A percentile compares a stretch with the other conserved stretches of the same genome.
Evolutionary conservation across 2,888 invertebrate species (phyloP).

Genomic region (Camptogramma bilineatum): DNA sequence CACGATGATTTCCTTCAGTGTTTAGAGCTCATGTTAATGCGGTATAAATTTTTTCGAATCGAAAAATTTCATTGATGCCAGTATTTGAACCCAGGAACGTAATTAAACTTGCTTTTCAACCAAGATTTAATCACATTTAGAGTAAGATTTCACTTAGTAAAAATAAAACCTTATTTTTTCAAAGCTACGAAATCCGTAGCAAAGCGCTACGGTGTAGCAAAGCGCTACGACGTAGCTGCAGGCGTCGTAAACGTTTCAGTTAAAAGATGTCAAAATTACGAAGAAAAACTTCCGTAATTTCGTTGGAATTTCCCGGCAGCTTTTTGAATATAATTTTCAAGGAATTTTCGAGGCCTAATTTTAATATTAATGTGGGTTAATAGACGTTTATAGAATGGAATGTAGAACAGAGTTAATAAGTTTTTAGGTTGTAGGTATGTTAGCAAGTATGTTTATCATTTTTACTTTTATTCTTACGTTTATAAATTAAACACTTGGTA

Average conservation of each 20-base stretch:
- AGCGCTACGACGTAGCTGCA: conserved; percentile 34
- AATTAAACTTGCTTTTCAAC: no score
- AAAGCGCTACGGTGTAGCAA: conserved; percentile 24
- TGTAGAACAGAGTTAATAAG: conserved; percentile 13
- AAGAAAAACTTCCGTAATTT: conserved; percentile 41
- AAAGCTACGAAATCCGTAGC: conserved; percentile 26
- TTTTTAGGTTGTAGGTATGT: background rate
- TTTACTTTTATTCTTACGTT: no score
- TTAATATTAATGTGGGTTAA: conserved; percentile 36
- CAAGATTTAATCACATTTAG: no score
- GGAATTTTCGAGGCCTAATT: conserved; percentile 28
- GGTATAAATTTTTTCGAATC: no score
- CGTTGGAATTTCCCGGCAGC: conserved; percentile 37
- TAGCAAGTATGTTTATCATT: no score
- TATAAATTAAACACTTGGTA: no score
- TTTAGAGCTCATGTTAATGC: no score
- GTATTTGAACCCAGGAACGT: no score
- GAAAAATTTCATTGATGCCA: no score
- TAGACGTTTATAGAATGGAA: conserved; percentile 24
- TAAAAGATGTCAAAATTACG: conserved; percentile 43
- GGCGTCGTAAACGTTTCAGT: conserved; percentile 38
- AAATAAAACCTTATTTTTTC: background rate
- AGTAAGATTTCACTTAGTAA: background rate
- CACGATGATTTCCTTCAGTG: no score
- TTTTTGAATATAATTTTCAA: conserved; percentile 31